Conservation (phyloP, 92 coral and sea anemone genomes). For the Scolanthus callimorphus region DNA sequence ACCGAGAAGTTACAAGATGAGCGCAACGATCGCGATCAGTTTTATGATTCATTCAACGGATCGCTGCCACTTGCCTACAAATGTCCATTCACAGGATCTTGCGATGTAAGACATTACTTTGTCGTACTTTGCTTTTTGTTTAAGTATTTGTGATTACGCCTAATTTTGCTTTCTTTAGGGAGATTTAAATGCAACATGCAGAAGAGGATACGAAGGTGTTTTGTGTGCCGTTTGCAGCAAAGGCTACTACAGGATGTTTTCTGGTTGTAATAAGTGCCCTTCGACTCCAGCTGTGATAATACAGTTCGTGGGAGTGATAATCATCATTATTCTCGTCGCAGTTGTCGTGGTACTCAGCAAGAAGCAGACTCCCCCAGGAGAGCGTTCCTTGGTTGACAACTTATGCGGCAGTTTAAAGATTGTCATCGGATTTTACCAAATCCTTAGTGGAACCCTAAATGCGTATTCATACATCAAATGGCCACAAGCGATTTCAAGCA, state of each 20-base stretch:
- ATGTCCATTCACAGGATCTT: constrained; percentile 9
- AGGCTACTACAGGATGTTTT: too few species aligned
- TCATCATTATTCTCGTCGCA: not conserved
- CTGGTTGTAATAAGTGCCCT: constrained; percentile 7
- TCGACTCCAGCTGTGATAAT: not conserved
- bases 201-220: too few species aligned
- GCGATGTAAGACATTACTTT: not conserved
- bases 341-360: not conserved
- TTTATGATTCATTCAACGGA: not conserved
- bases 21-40: not conserved
- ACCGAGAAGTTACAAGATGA: not conserved
- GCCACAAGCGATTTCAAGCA: constrained; percentile 1
- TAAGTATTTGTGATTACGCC: too few species aligned
- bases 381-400: constrained; percentile 2
- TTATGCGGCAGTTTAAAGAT: too few species aligned
- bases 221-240: too few species aligned
- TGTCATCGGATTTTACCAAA: too few species aligned
- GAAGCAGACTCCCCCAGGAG: not conserved
- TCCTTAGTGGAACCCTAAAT: constrained; percentile 2
- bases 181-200: too few species aligned
- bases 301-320: not conserved
- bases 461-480: not conserved
- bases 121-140: not conserved
- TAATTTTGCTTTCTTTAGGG: not conserved
- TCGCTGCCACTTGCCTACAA: constrained; percentile 4